Percentiles rank a stretch among this genome's conserved stretches.
phyloP scores from a whole-genome alignment of 2,113 vertebrate genomes.

The Siniperca knerii region DNA sequence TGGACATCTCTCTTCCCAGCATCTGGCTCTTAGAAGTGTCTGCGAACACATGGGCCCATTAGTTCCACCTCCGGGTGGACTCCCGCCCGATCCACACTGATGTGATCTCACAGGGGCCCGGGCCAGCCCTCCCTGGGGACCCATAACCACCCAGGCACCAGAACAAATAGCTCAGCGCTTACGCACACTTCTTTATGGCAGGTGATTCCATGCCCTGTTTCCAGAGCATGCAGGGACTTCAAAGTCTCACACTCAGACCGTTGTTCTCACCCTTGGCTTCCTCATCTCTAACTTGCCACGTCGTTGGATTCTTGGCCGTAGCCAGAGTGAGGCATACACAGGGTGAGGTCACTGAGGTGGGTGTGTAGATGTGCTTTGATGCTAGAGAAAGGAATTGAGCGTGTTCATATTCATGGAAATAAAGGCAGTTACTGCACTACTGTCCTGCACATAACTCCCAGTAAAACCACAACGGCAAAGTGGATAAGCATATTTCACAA shows the following conservation, averaged over 20 bases:
- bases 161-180: constrained; percentile 82
- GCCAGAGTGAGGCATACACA: constrained; percentile 31
- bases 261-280: constrained; percentile 66
- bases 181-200: constrained; percentile 80
- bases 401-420: neutral
- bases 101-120: constrained; percentile 81
- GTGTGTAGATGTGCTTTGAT: constrained; percentile 57
- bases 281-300: constrained; percentile 67
- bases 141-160: constrained; percentile 83
- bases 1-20: constrained; percentile 71
- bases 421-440: neutral
- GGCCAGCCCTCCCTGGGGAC: constrained; percentile 77
- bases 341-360: constrained; percentile 52
- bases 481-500: neutral
- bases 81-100: constrained; percentile 71
- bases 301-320: constrained; percentile 51
- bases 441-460: neutral
- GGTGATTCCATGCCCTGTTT: constrained; percentile 77
- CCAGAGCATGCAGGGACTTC: constrained; percentile 66
- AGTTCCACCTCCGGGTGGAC: constrained; percentile 83
- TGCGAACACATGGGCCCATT: constrained; percentile 84
- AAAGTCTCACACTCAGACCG: constrained; percentile 64
- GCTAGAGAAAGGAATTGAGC: constrained; percentile 8
- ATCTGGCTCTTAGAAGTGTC: constrained; percentile 85
- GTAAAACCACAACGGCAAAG: neutral